Base-by-base conservation (phyloP, 2,888 invertebrate species). In the Sarcophaga caerulescens region DNA sequence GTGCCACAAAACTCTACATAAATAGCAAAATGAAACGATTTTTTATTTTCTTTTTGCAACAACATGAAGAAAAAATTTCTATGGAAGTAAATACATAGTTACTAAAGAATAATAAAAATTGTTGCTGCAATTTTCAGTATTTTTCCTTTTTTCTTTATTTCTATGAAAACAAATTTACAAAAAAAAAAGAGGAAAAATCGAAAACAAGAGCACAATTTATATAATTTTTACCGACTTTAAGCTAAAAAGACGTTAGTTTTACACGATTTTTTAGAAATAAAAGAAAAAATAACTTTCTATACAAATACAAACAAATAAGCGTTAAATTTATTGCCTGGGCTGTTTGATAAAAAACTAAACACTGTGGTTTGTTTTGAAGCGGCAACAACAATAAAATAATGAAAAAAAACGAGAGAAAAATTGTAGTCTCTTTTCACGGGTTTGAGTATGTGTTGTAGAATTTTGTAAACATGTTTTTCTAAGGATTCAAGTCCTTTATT, bases 291-390 rank as follows among this genome's bases (percentile, higher is more conserved):
- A 8, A 2, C 3, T 35, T 35, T 75, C 11, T 12, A 10, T 59
- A 35, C 35, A 47, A 74, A 76, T 57, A 77, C 78, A 73, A 75
- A 83, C 85, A 87, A 88, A 87, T 85, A 88, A 88, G 88, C 84
- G 71, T 83, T 35, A 85, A 88, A 88, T 88, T 88, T 88, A 87
- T 88, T 88, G 66, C 87, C 73, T 76, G 71, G 68, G 23, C 47
- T 73, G 25, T 73, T 25, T 68, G 69, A 77, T 73, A 75, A 69
- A 75, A 68, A 63, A 63, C 47, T 69, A 59, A 47, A 75, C 59
- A 74, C 52, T 52, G 65, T 17, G 25, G 45, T 57, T 59, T 14
- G 59, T 35, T 76, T 76, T 45, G 6, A 59, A 70, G 65, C 8
- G 35, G 35, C 8, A 35, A 35, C 35, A 75, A 65, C 23, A 66